Conservation (phyloP, 92 coral and sea anemone species). For the Bergia sp. region DNA sequence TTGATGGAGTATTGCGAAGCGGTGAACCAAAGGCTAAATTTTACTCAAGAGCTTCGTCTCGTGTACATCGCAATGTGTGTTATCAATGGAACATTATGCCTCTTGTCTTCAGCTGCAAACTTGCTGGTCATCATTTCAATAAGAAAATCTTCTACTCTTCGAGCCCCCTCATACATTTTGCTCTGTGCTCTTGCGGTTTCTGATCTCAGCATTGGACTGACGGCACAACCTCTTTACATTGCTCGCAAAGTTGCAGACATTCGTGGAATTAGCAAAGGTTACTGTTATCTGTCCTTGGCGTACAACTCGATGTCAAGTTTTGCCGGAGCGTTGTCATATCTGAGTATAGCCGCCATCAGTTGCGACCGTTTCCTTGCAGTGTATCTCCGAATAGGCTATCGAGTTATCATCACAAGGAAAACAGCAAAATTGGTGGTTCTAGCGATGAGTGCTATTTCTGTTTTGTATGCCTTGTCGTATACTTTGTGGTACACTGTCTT, state of each 20-base stretch:
- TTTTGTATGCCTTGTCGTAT: background rate
- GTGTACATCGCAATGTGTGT: constrained; percentile 6
- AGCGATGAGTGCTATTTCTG: background rate
- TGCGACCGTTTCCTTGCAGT: constrained; percentile 14
- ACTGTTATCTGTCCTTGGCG: constrained; percentile 12
- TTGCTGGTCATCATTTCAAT: constrained; percentile 8
- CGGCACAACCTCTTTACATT: constrained; percentile 6
- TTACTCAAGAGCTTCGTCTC: background rate
- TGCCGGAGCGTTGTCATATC: constrained; percentile 3
- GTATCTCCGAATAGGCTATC: background rate
- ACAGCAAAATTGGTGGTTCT: background rate
- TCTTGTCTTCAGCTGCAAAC: background rate
- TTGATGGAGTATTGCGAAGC: constrained; percentile 2
- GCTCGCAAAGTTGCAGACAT: constrained; percentile 18
- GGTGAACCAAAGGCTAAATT: background rate
- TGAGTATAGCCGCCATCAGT: constrained; percentile 20
- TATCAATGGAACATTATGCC: background rate
- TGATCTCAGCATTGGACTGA: background rate
- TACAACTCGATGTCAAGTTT: constrained; percentile 14
- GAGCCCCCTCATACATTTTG: constrained; percentile 10
- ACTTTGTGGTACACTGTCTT: constrained; percentile 1
- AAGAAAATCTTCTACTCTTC: background rate
- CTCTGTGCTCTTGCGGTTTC: constrained; percentile 2
- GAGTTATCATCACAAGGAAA: constrained; percentile 9
- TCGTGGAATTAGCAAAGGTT: background rate